Evolutionary conservation across 2,113 vertebrate genomes (phyloP), one percentile per base, ranked within the genome.

Genomic region (Rallus limicola): DNA sequence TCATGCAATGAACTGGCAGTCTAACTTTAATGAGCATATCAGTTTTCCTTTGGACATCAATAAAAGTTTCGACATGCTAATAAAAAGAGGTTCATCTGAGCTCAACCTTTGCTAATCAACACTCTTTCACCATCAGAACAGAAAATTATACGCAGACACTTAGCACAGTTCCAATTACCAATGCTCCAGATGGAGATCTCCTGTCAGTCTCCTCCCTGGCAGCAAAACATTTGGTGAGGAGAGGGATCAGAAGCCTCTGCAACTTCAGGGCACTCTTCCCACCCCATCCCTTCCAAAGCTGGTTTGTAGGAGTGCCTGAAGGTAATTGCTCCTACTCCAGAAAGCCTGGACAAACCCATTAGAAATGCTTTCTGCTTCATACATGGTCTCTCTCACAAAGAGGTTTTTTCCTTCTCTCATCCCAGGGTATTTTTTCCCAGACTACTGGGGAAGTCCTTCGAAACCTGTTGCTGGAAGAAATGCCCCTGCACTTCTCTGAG

Each of bases 401-500:
- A 77, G 12, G 13, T 8, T 76, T 67, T 67, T 67, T 68, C 12
- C 4, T 58, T 86, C 17, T 80, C 13, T 3, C 17, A 29, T 42
- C 21, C 40, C 72, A 31, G 11, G 8, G 13, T 24, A 36, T 16
- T 90, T 83, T 83, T 82, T 23, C 34, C 33, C 34, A 70, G 59
- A n/a, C 63, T 16, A 42, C 31, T 33, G 10, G 64, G 33, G 42
- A 84, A 46, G 28, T 60, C 33, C 65, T 95, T 69, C 10, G 6
- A 86, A 94, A 95, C 70, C 53, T 87, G 34, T 76, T 95, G 70
- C 38, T 63, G 26, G 40, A 89, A 84, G 26, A 89, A 93, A 92
- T 92, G 21, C 29, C 62, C 29, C 42, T 64, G 13, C 29, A 48
- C 24, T 75, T 60, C 48, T 89, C 48, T 1, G 0, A 91, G 36